Base-by-base conservation (phyloP, 1,140 invertebrate genomes). In the Bombus huntii region DNA sequence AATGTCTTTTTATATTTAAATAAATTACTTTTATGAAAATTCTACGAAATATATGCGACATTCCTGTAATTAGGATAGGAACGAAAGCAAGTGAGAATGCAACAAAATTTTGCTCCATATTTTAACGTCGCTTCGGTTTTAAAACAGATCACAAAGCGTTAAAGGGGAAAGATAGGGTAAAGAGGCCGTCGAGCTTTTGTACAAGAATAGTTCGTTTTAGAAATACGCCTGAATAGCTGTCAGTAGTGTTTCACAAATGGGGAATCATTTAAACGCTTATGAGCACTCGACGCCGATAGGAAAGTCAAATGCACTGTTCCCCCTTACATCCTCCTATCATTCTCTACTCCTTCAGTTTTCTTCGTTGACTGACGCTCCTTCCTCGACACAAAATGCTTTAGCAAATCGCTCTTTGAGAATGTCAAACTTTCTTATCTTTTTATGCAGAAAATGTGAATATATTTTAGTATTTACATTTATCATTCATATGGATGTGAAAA, bases 221-320 rank as follows among this genome's bases (percentile, higher is more conserved):
- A 91, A 91, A 90, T 90, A 86, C 85, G 85, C 73, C 22, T 88
- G 86, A 91, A 88, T 91, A 81, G 84, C 88, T 91, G 86, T 90
- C 86, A 88, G 82, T 84, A 86, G 83, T 91, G 82, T 88, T 90
- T 91, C 86, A 81, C 88, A 91, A 90, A 91, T 83, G 88, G 91
- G 88, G 75, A 89, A 88, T 90, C 89, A 91, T 91, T 91, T 87
- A 88, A 90, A 87, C 88, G 88, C 78, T 90, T 90, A 91, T 88
- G 84, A 90, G 71, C 84, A 91, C 89, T 91, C 78, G 84, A 87
- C 83, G 75, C 80, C 88, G 90, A 91, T 91, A 91, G 88, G 86
- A 86, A 91, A 91, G 89, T 91, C 91, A 91, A 91, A 90, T 91
- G 89, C 91, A 89, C 83, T 87, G 66, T 87, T 76, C 62, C 18